Percentiles rank a stretch among this genome's conserved stretches.
Evolutionary conservation across 2,113 vertebrate genomes (phyloP).

Genomic region (Pardalotus punctatus): DNA sequence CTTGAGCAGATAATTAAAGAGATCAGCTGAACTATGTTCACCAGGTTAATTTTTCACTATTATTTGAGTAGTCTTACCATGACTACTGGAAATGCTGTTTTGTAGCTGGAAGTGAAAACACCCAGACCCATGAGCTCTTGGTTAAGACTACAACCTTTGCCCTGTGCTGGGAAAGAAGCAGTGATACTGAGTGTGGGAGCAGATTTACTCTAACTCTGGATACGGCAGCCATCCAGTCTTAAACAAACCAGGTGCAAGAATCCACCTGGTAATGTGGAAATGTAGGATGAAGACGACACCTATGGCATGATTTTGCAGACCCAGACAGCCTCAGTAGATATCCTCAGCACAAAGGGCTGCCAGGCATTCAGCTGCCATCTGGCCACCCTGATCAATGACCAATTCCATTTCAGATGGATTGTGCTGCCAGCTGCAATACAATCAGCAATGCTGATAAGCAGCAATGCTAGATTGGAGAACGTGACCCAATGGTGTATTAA

Average conservation of each 20-base stretch:
- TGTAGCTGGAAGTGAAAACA: not conserved
- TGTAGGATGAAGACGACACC: not conserved
- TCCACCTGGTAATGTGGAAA: not conserved
- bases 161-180: not conserved
- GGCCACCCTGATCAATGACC: not conserved
- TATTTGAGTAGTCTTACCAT: fast-evolving
- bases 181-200: not conserved
- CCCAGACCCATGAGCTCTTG: not conserved
- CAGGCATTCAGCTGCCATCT: not conserved
- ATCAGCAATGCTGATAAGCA: not conserved
- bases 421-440: not conserved
- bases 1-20: not conserved
- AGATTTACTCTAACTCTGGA: not conserved
- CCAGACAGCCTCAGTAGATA: not conserved
- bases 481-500: not conserved
- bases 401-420: not conserved
- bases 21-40: not conserved
- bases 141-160: not conserved
- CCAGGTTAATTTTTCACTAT: not conserved
- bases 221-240: not conserved
- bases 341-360: not conserved
- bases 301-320: not conserved
- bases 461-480: not conserved
- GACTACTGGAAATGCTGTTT: not conserved
- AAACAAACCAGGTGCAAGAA: not conserved